phyloP scores from a whole-genome alignment of 2,113 vertebrate species.

The Aleadryas rufinucha region DNA sequence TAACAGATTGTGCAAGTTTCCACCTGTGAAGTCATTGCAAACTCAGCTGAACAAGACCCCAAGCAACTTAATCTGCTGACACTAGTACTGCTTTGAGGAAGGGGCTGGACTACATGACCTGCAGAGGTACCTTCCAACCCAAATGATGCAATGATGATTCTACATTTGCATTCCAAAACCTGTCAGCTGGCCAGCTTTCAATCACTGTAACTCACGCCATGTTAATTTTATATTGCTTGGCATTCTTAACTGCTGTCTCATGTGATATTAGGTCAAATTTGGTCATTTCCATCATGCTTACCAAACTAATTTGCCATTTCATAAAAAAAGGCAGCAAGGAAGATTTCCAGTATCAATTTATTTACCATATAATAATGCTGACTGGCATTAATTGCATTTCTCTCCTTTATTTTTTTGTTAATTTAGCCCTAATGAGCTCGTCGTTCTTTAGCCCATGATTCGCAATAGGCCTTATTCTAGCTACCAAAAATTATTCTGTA shows the following conservation, averaged over 20 bases:
- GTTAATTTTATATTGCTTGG: not conserved
- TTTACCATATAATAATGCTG: not conserved
- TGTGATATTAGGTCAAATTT: not conserved
- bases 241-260: not conserved
- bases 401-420: not conserved
- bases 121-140: not conserved
- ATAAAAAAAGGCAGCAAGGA: not conserved
- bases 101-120: not conserved
- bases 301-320: not conserved
- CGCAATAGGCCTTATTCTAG: not conserved
- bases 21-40: not conserved
- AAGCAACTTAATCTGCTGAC: not conserved
- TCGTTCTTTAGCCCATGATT: not conserved
- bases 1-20: not conserved
- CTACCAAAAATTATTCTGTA: not conserved
- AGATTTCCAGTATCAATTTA: not conserved
- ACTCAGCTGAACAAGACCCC: not conserved
- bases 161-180: not conserved
- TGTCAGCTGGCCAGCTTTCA: not conserved
- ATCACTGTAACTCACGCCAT: fast-evolving
- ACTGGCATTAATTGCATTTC: not conserved
- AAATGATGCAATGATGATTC: not conserved
- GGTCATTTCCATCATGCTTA: not conserved
- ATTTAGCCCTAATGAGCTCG: not conserved
- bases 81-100: not conserved